phyloP scores from a whole-genome alignment of 2,797 vertebrate genomes.

The Channallabes apus region DNA sequence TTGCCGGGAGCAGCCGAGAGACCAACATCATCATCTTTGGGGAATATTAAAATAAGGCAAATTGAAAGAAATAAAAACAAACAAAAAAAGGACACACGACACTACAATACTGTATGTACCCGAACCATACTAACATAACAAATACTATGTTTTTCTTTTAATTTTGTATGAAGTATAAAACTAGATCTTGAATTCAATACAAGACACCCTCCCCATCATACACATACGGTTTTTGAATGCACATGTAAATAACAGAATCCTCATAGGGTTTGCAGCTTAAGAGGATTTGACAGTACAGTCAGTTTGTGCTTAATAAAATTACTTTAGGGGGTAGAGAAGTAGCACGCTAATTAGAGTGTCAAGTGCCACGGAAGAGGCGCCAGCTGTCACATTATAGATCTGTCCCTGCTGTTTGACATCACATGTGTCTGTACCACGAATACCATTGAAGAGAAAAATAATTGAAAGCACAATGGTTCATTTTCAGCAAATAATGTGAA shows the following conservation, averaged over 20 bases:
- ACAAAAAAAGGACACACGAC: no score
- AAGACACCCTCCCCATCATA: neutral
- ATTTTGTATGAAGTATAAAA: neutral
- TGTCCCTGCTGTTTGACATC: slow-evolving; percentile 7
- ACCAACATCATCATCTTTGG: no score
- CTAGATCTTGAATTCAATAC: neutral
- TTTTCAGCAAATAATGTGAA: neutral
- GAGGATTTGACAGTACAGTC: neutral
- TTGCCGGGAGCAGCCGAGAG: no score
- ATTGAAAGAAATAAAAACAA: no score
- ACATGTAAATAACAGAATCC: neutral
- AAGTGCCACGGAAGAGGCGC: slow-evolving; percentile 1
- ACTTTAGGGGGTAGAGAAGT: neutral
- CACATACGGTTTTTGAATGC: no score
- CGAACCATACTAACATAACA: neutral
- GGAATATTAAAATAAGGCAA: no score
- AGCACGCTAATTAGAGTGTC: neutral
- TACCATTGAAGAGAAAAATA: neutral
- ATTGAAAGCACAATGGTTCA: neutral
- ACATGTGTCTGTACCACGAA: neutral
- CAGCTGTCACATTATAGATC: neutral
- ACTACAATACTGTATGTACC: neutral
- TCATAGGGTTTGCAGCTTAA: neutral
- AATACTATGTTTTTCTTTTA: neutral
- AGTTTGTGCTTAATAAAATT: neutral